A percentile compares a stretch with the other conserved stretches of the same genome.
These are phyloP conservation scores for Actinostola sp. DNA, from an alignment of 92 coral and sea anemone species.

Conservation along the genomic window DNA sequence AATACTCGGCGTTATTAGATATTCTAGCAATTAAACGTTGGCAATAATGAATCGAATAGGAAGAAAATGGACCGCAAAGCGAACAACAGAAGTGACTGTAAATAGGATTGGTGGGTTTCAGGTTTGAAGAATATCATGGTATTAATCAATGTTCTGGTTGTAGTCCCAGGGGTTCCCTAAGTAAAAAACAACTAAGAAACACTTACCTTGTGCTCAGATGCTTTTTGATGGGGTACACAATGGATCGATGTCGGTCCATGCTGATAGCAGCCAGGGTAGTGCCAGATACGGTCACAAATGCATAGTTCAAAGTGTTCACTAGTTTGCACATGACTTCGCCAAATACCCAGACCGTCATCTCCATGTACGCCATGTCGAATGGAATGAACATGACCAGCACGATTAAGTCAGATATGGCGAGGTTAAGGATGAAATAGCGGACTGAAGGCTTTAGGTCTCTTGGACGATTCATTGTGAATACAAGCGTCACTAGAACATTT, in stretches of 20 bases:
- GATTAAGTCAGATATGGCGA: conserved; percentile 37
- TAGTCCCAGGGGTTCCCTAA: no score
- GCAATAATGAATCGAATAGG: no score
- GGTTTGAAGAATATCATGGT: no score
- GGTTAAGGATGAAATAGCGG: conserved; percentile 38
- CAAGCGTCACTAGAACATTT: conserved; percentile 19
- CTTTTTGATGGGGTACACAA: conserved; percentile 42
- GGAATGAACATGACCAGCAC: conserved; percentile 45
- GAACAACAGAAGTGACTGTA: no score
- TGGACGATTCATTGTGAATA: conserved; percentile 13
- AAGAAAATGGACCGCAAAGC: no score
- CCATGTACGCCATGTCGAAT: conserved; percentile 40
- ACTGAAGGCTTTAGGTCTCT: conserved; percentile 26
- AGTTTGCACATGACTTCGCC: conserved; percentile 44
- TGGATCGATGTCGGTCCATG: conserved; percentile 39
- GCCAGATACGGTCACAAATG: conserved; percentile 49
- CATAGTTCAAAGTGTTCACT: conserved; percentile 36
- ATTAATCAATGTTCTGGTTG: no score
- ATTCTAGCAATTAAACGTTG: no score
- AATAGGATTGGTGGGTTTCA: no score
- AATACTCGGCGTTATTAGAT: no score
- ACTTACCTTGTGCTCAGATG: conserved; percentile 35
- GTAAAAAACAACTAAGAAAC: neutral
- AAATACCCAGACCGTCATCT: conserved; percentile 35
- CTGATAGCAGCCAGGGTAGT: conserved; percentile 46